Evolutionary conservation across 2,113 vertebrate species (phyloP).

Genomic region (Todiramphus saurophagus): DNA sequence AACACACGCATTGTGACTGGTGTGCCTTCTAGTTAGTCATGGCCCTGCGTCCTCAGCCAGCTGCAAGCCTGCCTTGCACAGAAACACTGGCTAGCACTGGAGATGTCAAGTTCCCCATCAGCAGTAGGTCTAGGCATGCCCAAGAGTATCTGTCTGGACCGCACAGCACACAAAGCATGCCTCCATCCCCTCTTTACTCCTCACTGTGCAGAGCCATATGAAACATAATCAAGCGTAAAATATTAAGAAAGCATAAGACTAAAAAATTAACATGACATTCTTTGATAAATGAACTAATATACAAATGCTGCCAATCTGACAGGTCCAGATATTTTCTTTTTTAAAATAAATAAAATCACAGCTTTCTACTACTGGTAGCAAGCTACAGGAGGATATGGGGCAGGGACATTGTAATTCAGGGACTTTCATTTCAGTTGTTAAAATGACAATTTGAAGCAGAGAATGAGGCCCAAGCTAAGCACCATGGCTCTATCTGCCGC

Average conservation of each 20-base stretch:
- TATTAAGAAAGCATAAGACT: neutral
- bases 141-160: neutral
- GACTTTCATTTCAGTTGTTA: constrained; percentile 16
- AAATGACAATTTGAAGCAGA: constrained; percentile 26
- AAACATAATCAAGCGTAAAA: neutral
- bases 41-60: neutral
- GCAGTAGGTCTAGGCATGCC: neutral
- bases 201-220: neutral
- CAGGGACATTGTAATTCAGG: neutral
- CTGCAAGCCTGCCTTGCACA: neutral
- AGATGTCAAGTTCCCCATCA: accelerated
- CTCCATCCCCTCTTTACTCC: neutral
- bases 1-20: accelerated
- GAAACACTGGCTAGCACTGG: neutral
- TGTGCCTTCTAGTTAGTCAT: neutral
- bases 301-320: neutral
- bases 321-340: neutral
- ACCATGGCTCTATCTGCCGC: neutral
- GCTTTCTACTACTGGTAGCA: neutral
- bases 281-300: neutral
- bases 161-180: neutral
- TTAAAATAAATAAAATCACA: neutral
- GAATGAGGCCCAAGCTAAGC: neutral
- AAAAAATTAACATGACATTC: neutral
- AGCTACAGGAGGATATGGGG: neutral